A percentile compares a stretch with the other conserved stretches of the same genome.
phyloP scores from a whole-genome alignment of 1,140 invertebrate species.

The Tetramorium parvispinum region DNA sequence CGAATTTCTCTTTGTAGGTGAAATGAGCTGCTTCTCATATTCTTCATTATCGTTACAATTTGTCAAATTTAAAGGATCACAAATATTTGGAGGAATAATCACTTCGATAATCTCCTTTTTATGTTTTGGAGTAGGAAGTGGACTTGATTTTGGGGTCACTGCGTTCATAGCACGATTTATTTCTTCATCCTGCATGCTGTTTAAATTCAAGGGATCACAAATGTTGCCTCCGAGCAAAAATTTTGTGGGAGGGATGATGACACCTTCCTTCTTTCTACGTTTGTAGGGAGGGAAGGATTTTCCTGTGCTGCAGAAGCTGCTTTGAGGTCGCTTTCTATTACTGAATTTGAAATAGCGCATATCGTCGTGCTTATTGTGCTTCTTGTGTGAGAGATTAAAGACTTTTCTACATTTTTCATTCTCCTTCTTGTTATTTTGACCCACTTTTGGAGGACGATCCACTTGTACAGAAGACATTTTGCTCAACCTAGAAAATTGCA shows the following conservation, averaged over 20 bases:
- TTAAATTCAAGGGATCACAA: slow-evolving; percentile 97
- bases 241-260: slow-evolving; percentile 93
- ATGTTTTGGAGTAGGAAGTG: slow-evolving; percentile 93
- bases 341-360: slow-evolving; percentile 82
- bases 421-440: slow-evolving; percentile 79
- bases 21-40: slow-evolving; percentile 91
- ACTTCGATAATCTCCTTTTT: slow-evolving; percentile 94
- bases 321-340: slow-evolving; percentile 85
- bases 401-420: slow-evolving; percentile 80
- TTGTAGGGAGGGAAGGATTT: slow-evolving; percentile 87
- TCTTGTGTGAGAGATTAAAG: slow-evolving; percentile 79
- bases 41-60: slow-evolving; percentile 93
- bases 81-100: slow-evolving; percentile 96
- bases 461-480: slow-evolving; percentile 80
- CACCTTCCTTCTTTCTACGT: slow-evolving; percentile 90
- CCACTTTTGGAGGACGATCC: slow-evolving; percentile 78
- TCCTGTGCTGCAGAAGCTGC: slow-evolving; percentile 84
- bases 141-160: slow-evolving; percentile 94
- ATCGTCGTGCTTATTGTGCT: slow-evolving; percentile 83
- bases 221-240: slow-evolving; percentile 98
- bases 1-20: slow-evolving; percentile 88
- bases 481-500: slow-evolving; percentile 44
- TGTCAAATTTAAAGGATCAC: slow-evolving; percentile 95
- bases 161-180: slow-evolving; percentile 94
- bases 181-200: slow-evolving; percentile 95